A percentile compares a stretch with the other conserved stretches of the same genome.
Conservation (phyloP, 2,888 invertebrate genomes). For the Leptopilina myrica region DNA sequence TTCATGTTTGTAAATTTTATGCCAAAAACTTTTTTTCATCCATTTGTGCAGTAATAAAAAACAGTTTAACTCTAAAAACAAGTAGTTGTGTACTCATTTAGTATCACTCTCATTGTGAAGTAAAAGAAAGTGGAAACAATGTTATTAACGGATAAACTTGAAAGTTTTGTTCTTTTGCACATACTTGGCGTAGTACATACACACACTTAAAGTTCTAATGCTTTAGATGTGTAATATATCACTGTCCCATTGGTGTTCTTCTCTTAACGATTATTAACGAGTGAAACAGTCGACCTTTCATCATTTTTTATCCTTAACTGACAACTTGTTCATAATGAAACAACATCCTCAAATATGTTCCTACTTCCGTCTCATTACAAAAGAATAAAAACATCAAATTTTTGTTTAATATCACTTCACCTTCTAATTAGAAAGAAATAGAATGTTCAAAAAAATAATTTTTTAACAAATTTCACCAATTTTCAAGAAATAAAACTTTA, state of each 20-base stretch:
- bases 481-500: no score
- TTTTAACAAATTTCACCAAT: no score
- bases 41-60: no score
- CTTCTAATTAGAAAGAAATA: no score
- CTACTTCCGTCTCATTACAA: background rate
- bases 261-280: conserved; percentile 63
- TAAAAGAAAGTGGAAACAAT: conserved; percentile 41
- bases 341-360: background rate
- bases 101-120: conserved; percentile 11
- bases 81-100: conserved; percentile 33
- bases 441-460: no score
- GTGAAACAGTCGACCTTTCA: conserved; percentile 41
- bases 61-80: background rate
- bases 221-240: conserved; percentile 45
- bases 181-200: background rate
- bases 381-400: background rate
- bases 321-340: background rate
- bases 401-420: no score
- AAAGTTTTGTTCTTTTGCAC: conserved; percentile 54
- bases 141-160: conserved; percentile 61
- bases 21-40: no score
- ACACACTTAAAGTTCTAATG: conserved; percentile 24
- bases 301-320: conserved; percentile 24
- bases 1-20: no score
- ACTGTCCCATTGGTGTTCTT: conserved; percentile 52